Percentiles rank a stretch among this genome's conserved stretches.
These are phyloP conservation scores for Gobiocypris rarus DNA, from an alignment of 2,113 vertebrate genomes.

Conservation along the genomic window DNA sequence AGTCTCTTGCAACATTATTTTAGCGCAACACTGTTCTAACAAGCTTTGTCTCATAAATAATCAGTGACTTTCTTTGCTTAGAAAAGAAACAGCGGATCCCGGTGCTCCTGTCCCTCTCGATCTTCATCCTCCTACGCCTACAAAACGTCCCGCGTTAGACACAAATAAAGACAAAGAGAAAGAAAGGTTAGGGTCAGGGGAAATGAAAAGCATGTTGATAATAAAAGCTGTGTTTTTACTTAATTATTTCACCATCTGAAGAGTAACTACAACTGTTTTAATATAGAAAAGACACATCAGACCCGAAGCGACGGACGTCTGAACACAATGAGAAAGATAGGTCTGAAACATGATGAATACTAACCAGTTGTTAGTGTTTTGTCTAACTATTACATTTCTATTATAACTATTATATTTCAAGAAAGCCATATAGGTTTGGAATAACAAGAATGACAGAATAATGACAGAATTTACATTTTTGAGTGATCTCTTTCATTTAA, in stretches of 20 bases:
- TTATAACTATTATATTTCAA: too few relatives aligned
- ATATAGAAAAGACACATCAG: constrained; percentile 68
- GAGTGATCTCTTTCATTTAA: neutral
- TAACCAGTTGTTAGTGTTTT: neutral
- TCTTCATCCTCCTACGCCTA: constrained; percentile 71
- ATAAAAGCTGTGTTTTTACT: constrained; percentile 8
- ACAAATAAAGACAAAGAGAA: constrained; percentile 59
- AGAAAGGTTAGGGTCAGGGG: constrained; percentile 48
- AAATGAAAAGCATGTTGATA: constrained; percentile 9
- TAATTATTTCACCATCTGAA: neutral
- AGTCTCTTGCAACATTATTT: neutral
- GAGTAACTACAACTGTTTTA: neutral
- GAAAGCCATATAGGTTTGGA: too few relatives aligned
- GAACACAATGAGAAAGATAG: constrained; percentile 72
- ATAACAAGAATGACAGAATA: too few relatives aligned
- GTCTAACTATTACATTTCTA: too few relatives aligned
- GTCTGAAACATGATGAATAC: constrained; percentile 59
- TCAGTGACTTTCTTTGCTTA: constrained; percentile 62
- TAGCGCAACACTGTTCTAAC: neutral
- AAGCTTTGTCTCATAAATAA: constrained; percentile 12
- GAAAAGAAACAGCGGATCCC: constrained; percentile 74
- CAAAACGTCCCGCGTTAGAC: constrained; percentile 51
- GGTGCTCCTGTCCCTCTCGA: constrained; percentile 73
- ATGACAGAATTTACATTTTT: neutral
- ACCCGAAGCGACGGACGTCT: constrained; percentile 69